Evolutionary conservation across 2,888 invertebrate species (phyloP).

Genomic region (Callinectes sapidus): DNA sequence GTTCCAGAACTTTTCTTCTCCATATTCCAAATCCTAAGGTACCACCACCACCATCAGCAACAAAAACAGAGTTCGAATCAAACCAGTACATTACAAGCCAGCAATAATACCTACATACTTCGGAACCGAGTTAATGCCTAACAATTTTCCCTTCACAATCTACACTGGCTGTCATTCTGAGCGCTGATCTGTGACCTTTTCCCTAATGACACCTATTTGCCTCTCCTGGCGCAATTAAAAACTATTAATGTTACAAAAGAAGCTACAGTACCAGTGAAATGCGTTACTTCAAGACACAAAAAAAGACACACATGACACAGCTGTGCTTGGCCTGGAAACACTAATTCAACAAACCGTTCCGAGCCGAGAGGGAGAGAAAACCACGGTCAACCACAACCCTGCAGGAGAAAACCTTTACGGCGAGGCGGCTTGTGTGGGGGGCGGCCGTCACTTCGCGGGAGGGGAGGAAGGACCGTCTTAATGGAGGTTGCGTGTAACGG

Average conservation of each 20-base stretch:
- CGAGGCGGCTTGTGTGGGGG: background rate
- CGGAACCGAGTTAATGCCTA: background rate
- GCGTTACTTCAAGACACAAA: background rate
- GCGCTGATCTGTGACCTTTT: slow-evolving; percentile 12
- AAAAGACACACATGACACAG: background rate
- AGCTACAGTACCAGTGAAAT: background rate
- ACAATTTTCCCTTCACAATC: background rate
- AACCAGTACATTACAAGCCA: background rate
- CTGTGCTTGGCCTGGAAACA: background rate
- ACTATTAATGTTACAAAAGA: background rate
- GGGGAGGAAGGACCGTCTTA: background rate
- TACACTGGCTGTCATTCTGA: background rate
- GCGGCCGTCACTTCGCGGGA: slow-evolving; percentile 26
- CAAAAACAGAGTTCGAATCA: background rate
- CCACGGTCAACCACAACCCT: slow-evolving; percentile 2
- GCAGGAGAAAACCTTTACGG: slow-evolving; percentile 16
- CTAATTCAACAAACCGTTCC: background rate
- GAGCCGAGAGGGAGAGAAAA: slow-evolving; percentile 8
- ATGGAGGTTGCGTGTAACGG: slow-evolving; percentile 40
- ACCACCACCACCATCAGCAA: background rate
- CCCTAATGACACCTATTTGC: slow-evolving; percentile 34
- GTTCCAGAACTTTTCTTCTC: background rate
- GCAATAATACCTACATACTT: background rate
- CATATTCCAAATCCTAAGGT: background rate
- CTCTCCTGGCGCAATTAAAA: background rate